These are phyloP conservation scores for Sigmodon hispidus DNA, from an alignment of 2,113 vertebrate genomes.

Conservation along the genomic window DNA sequence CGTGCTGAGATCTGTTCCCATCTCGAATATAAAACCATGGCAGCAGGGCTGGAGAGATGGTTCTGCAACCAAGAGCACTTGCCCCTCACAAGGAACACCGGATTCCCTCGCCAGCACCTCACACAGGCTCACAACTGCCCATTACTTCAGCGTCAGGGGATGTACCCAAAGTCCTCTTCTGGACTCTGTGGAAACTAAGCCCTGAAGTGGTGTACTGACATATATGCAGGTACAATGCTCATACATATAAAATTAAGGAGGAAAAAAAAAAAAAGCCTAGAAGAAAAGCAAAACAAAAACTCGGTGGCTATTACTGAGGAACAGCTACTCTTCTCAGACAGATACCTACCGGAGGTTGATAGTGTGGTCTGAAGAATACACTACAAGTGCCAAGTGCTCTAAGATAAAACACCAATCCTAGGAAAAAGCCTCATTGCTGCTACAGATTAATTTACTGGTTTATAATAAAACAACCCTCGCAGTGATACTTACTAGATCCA, in stretches of 20 bases:
- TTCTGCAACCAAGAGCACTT: no score
- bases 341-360: neutral
- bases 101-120: neutral
- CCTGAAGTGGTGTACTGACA: neutral
- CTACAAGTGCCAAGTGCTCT: neutral
- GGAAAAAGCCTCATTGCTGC: neutral
- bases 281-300: neutral
- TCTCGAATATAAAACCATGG: neutral
- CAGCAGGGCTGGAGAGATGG: neutral
- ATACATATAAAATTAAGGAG: neutral
- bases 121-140: neutral
- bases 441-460: neutral
- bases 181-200: neutral
- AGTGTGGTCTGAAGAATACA: neutral
- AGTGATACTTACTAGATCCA: constrained; percentile 92
- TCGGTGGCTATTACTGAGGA: no score
- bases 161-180: neutral
- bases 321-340: no score
- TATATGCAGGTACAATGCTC: neutral
- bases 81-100: neutral
- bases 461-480: neutral
- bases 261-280: neutral
- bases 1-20: neutral
- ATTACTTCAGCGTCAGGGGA: neutral
- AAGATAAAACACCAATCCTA: neutral